Evolutionary conservation across 2,797 vertebrate genomes (phyloP).

Genomic region (Enteromius mattozi): DNA sequence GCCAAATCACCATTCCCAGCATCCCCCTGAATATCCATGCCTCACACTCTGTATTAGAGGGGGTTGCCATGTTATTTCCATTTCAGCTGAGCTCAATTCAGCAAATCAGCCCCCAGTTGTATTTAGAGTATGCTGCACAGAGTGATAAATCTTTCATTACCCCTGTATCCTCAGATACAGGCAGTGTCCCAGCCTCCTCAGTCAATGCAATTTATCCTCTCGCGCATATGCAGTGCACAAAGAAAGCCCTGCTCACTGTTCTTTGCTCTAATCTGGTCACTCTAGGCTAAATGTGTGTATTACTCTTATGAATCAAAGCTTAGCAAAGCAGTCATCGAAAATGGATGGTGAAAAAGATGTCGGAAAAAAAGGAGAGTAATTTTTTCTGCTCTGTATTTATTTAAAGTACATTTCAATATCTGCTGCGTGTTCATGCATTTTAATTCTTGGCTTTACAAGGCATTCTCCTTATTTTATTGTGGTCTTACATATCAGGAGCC

Average conservation of each 20-base stretch:
- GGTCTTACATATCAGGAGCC: conserved; percentile 84
- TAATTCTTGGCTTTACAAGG: conserved; percentile 83
- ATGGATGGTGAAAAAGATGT: conserved; percentile 72
- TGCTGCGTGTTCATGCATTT: conserved; percentile 79
- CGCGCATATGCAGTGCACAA: conserved; percentile 76
- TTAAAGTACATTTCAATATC: conserved; percentile 78
- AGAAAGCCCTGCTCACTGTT: conserved; percentile 68
- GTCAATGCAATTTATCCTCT: conserved; percentile 81
- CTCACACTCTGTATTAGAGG: conserved; percentile 70
- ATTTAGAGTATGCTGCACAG: conserved; percentile 84
- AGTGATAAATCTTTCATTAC: conserved; percentile 90
- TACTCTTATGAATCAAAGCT: conserved; percentile 80
- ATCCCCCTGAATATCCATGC: conserved; percentile 77
- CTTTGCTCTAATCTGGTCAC: conserved; percentile 79
- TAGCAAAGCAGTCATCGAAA: conserved; percentile 74
- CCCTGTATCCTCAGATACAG: conserved; percentile 82
- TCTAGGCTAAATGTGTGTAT: conserved; percentile 83
- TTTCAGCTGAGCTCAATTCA: conserved; percentile 80
- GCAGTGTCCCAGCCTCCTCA: conserved; percentile 74
- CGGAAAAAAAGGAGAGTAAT: conserved; percentile 72
- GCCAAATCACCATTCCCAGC: conserved; percentile 76
- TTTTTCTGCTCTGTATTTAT: conserved; percentile 78
- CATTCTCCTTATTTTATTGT: conserved; percentile 84
- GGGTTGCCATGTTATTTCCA: conserved; percentile 68
- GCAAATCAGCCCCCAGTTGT: conserved; percentile 84